Evolutionary conservation across 2,797 vertebrate genomes (phyloP), one percentile per base, ranked within the genome.

Genomic region (Coccyzus lansbergi): DNA sequence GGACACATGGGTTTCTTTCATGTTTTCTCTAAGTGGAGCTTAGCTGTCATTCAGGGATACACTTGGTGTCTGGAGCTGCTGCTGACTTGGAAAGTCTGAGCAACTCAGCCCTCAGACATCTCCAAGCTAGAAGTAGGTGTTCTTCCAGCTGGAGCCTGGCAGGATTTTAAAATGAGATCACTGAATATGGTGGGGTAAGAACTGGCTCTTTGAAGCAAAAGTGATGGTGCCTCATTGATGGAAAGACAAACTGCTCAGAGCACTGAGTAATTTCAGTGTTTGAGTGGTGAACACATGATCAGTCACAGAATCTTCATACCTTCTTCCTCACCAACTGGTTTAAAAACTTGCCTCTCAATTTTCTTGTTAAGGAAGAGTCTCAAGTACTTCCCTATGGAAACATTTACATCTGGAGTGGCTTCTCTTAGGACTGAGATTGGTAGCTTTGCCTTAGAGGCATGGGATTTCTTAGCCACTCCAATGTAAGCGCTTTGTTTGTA

Each of bases 261-360:
- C 3, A 1, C 34, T 49, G 38, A 8, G 42, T 42, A 44, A 19
- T 49, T 1, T 0, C 48, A 28, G 1, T 0, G 0, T 6, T 59
- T 6, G 5, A 10, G 25, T 34, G 36, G 3, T 48, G 68, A 4
- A 5, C 26, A 13, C 0, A 0, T 3, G 10, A 4, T 48, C 20
- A 9, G 3, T 52, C 15, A 22, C 36, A 29, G 15, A 8, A 8
- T 21, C 31, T 68, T 46, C 4, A 0, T 22, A 44, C 20, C 42
- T 72, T 5, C 18, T 63, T 34, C 5, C 5, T 59, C 2, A 4
- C 4, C 0, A 3, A 11, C 28, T 67, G 52, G 42, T 51, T 60
- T 65, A 20, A 38, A 83, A 69, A 17, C 31, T 33, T 44, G n/a
- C 6, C 8, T 49, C 13, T 40, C 15, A 4, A 38, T 53, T 63